Evolutionary conservation across 2,888 invertebrate species (phyloP), one percentile per base, ranked within the genome.

Genomic region (Scaptomyza caliginosa): DNA sequence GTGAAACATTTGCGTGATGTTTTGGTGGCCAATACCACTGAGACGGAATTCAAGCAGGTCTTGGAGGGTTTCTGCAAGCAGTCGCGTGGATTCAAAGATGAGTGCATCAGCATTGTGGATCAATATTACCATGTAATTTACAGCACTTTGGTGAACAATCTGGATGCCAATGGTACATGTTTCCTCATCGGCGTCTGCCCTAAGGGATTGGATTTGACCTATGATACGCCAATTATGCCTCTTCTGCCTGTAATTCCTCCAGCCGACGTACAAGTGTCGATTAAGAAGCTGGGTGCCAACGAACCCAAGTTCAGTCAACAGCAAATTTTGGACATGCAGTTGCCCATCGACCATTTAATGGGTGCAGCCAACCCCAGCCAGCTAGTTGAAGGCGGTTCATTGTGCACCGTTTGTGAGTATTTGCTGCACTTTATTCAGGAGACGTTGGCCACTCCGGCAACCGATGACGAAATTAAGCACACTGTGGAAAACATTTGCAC

Each of bases 21-120:
- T 5, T 90, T 98, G 21, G 93, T 96, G 24, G 95, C 97, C 16
- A 97, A 97, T 89, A 96, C 97, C 0, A 97, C 98, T 0, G 95
- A 96, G 90, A 81, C 92, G 0, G 96, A 97, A 91, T 97, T 97
- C 91, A 93, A 95, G 90, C 92, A 93, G 85, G 94, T 97, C 0
- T 89, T 96, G 11, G 92, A 94, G 87, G 96, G 97, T 63, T 92
- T 97, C 4, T 97, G 97, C 92, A 95, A 95, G 71, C 96, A 96
- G 92, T 95, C 95, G 0, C 94, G 94, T 62, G 92, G 93, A 8
- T 96, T 96, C 91, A 93, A 94, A 69, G 89, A 92, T 1, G 95
- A 97, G 92, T 98, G 98, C 86, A 91, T 94, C 2, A 93, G 94
- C 60, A 92, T 97, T 36, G 96, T 96, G 0, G 94, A 96, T 58